Base-by-base conservation (phyloP, 2,888 invertebrate species). In the Cotesia congregata region DNA sequence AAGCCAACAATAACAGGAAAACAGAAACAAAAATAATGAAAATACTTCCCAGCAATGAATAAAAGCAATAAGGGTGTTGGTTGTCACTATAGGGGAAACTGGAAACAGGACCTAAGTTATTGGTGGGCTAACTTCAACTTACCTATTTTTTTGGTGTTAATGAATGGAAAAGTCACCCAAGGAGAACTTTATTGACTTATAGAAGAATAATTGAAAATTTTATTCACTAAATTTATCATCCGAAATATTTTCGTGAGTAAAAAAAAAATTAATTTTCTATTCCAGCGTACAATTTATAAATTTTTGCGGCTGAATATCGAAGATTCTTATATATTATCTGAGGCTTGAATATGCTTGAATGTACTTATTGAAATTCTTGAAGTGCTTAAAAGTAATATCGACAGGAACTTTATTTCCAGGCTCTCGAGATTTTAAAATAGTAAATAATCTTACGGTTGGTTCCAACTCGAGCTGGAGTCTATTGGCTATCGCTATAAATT, bases 91-190 rank as follows among this genome's bases (percentile, higher is more conserved):
- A n/a, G n/a, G 30, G 30, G 30, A 30, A 30, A 30, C 30, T 30
- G 9, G 0, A 12, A 12, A 50, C 9, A 50, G 50, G 50, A 50
- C 12, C 12, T 12, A 50, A 50, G 50, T 12, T 12, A 50, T 59
- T 62, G 30, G 62, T 67, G 15, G 50, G 67, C 62, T n/a, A 64
- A 30, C 30, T 40, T 75, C 64, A 68, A 76, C 75, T 77, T 75
- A 70, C 59, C 50, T 68, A 17, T 62, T 67, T 17, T 41, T 40
- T 62, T 50, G 12, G 41, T 40, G 78, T 80, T 84, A 84, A 85
- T 83, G 82, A 83, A 84, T 81, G 82, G 50, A 70, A 82, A 83
- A 83, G 81, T 76, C 77, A 79, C 79, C 81, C 82, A 6, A 38
- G 78, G 79, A 68, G 69, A 71, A 39, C 65, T 75, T 76, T 77